A percentile compares a stretch with the other conserved stretches of the same genome.
phyloP scores from a whole-genome alignment of 1,140 invertebrate species.

The Drosophila insularis region DNA sequence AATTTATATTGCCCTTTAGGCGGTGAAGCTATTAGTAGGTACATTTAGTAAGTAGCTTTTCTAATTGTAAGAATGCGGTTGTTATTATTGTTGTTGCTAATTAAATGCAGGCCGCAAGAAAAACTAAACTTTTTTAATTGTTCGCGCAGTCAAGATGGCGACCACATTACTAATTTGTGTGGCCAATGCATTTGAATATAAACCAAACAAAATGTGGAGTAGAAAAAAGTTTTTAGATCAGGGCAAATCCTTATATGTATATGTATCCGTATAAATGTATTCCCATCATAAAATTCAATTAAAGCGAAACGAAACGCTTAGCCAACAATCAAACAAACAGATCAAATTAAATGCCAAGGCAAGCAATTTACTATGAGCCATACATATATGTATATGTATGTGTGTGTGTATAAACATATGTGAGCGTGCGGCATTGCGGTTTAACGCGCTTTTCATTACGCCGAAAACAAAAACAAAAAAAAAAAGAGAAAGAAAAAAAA shows the following conservation, averaged over 20 bases:
- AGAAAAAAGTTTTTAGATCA: neutral
- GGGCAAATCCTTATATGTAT: neutral
- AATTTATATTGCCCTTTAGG: slow-evolving; percentile 30
- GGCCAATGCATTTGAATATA: slow-evolving; percentile 11
- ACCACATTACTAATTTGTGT: slow-evolving; percentile 25
- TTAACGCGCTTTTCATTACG: slow-evolving; percentile 63
- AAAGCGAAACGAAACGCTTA: slow-evolving; percentile 56
- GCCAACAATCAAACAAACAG: slow-evolving; percentile 78
- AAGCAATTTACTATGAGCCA: slow-evolving; percentile 64
- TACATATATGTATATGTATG: slow-evolving; percentile 8
- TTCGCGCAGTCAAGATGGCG: slow-evolving; percentile 64
- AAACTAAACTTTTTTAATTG: slow-evolving; percentile 70
- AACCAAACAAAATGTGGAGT: neutral
- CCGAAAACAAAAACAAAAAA: slow-evolving; percentile 3
- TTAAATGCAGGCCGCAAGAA: slow-evolving; percentile 64
- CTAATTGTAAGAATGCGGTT: slow-evolving; percentile 27
- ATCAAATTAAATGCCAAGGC: slow-evolving; percentile 78
- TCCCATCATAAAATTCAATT: slow-evolving; percentile 65
- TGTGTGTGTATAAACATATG: slow-evolving; percentile 31
- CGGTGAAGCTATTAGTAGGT: slow-evolving; percentile 70
- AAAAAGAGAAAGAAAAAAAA: neutral
- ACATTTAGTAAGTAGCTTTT: slow-evolving; percentile 53
- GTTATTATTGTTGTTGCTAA: slow-evolving; percentile 37
- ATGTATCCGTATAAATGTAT: slow-evolving; percentile 37
- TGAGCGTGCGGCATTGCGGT: slow-evolving; percentile 54